These are phyloP conservation scores for Empis stercorea DNA, from an alignment of 2,888 invertebrate genomes.

Conservation along the genomic window DNA sequence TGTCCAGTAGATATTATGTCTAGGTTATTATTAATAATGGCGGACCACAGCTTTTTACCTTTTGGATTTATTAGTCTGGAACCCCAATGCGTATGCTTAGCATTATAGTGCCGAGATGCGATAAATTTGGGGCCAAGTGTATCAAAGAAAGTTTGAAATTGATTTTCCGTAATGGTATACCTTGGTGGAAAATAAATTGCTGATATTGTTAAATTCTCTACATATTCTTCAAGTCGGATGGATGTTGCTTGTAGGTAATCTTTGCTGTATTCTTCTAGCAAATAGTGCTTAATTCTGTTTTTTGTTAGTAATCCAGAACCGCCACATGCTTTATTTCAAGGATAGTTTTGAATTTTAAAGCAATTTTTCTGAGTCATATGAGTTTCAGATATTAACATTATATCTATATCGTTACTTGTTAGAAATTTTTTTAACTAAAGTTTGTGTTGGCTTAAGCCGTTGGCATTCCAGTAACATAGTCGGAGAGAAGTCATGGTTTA, in stretches of 20 bases:
- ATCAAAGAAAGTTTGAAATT: too few species aligned
- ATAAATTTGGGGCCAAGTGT: too few species aligned
- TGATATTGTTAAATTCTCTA: too few species aligned
- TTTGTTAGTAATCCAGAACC: conserved; percentile 1
- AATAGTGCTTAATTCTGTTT: background rate
- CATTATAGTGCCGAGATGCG: too few species aligned
- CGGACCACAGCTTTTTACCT: too few species aligned
- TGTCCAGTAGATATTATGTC: too few species aligned
- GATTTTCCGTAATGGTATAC: too few species aligned
- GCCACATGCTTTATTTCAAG: background rate
- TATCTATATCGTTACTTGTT: background rate
- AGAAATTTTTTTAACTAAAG: background rate
- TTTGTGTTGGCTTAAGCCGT: conserved; percentile 2
- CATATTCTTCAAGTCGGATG: background rate
- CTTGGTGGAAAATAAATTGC: conserved; percentile 2
- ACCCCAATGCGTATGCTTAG: too few species aligned
- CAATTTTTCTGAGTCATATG: background rate
- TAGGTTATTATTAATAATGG: too few species aligned
- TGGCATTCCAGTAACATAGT: conserved; percentile 3
- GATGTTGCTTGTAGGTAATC: background rate
- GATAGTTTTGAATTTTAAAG: background rate
- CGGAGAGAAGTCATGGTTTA: too few species aligned
- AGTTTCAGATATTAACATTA: background rate
- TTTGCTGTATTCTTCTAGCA: too few species aligned
- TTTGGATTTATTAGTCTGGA: too few species aligned